Evolutionary conservation across 1,140 invertebrate species (phyloP).

Genomic region (Hestina assimilis): DNA sequence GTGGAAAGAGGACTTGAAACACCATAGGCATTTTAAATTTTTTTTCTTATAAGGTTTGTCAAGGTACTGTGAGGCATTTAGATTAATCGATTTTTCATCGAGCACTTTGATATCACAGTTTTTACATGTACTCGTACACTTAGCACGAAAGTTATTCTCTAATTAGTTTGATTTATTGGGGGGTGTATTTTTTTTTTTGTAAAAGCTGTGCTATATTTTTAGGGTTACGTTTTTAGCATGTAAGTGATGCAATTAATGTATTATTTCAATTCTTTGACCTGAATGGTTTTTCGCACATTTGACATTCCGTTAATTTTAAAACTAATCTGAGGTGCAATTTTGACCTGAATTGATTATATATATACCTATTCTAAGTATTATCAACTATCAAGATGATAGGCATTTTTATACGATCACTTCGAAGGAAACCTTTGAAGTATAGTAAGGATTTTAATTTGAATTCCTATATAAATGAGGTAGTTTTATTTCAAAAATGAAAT

Average conservation of each 20-base stretch:
- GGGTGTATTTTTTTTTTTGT: slow-evolving; percentile 35
- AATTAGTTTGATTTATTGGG: not conserved
- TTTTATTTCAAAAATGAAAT: too few relatives aligned
- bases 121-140: slow-evolving; percentile 24
- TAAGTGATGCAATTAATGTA: not conserved
- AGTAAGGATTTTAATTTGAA: too few relatives aligned
- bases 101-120: slow-evolving; percentile 42
- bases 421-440: too few relatives aligned
- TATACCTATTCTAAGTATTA: not conserved
- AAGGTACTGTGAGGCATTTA: slow-evolving; percentile 60
- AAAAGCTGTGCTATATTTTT: slow-evolving; percentile 51
- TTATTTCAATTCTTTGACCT: not conserved
- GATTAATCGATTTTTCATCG: slow-evolving; percentile 42
- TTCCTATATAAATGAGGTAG: too few relatives aligned
- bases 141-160: not conserved
- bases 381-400: not conserved
- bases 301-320: slow-evolving; percentile 20
- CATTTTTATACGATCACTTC: too few relatives aligned
- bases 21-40: slow-evolving; percentile 27
- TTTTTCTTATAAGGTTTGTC: slow-evolving; percentile 48
- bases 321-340: slow-evolving; percentile 9
- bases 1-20: slow-evolving; percentile 57
- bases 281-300: not conserved
- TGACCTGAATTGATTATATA: too few relatives aligned
- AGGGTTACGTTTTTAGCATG: not conserved